Evolutionary conservation across 2,113 vertebrate species (phyloP).

Genomic region (Sinocyclocheilus grahami): DNA sequence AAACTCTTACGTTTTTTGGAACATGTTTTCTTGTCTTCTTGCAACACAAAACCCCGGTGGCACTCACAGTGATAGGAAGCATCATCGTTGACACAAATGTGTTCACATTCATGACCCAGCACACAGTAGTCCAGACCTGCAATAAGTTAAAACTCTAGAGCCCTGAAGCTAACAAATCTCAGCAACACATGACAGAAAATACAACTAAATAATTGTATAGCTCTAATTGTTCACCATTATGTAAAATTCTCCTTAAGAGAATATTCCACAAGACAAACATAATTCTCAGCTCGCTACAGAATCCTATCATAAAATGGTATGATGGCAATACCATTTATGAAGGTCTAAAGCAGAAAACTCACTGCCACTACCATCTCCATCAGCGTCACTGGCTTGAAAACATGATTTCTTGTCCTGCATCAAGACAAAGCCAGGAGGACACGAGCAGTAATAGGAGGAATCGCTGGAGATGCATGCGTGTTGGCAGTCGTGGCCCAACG

Average conservation of each 20-base stretch:
- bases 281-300: neutral
- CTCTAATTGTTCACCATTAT: neutral
- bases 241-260: neutral
- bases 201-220: neutral
- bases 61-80: constrained; percentile 70
- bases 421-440: constrained; percentile 51
- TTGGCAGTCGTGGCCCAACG: constrained; percentile 52
- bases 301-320: constrained; percentile 47
- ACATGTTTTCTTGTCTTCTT: constrained; percentile 72
- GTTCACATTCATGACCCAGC: constrained; percentile 70
- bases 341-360: constrained; percentile 35
- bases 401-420: constrained; percentile 55
- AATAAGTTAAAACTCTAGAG: constrained; percentile 48
- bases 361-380: constrained; percentile 54
- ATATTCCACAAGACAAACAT: neutral
- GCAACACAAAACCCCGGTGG: constrained; percentile 70
- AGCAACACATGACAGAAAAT: constrained; percentile 7
- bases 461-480: constrained; percentile 50
- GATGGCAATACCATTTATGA: constrained; percentile 49
- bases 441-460: constrained; percentile 52
- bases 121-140: constrained; percentile 68
- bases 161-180: constrained; percentile 12
- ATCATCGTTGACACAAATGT: constrained; percentile 66
- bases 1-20: constrained; percentile 74
- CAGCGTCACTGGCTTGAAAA: constrained; percentile 47